phyloP scores from a whole-genome alignment of 2,113 vertebrate genomes.

The Romanogobio albipinnatus region DNA sequence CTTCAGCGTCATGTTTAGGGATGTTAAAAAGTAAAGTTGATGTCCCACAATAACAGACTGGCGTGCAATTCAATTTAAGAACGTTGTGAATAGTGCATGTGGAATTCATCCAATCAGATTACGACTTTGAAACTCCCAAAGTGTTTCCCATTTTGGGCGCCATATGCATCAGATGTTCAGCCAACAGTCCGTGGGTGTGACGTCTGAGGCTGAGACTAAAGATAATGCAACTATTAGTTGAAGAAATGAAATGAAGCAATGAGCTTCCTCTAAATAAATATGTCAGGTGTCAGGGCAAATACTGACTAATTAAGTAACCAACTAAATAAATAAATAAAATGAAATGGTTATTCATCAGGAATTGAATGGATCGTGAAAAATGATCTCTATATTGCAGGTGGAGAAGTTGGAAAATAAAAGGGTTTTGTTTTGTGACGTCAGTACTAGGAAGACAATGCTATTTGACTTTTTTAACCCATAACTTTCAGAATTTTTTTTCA shows the following conservation, averaged over 20 bases:
- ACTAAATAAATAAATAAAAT: background rate
- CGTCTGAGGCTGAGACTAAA: background rate
- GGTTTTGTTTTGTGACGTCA: background rate
- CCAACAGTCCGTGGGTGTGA: too few species aligned
- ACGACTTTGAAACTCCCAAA: too few species aligned
- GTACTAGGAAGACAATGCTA: background rate
- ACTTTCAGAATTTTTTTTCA: background rate
- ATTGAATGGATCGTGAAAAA: background rate
- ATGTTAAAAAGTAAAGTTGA: too few species aligned
- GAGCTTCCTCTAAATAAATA: background rate
- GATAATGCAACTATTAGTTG: background rate
- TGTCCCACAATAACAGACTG: too few species aligned
- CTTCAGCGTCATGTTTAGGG: too few species aligned
- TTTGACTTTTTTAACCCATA: background rate
- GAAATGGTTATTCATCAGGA: background rate
- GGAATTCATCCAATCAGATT: too few species aligned
- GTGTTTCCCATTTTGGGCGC: too few species aligned
- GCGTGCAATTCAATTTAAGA: too few species aligned
- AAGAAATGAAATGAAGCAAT: background rate
- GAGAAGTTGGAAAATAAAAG: background rate
- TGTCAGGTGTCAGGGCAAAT: background rate
- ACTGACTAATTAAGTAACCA: too few species aligned
- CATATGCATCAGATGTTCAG: too few species aligned
- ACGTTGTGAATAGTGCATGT: too few species aligned
- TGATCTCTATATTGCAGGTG: background rate